Conservation (phyloP, 2,888 invertebrate genomes). For the Lithophane ornitopus region DNA sequence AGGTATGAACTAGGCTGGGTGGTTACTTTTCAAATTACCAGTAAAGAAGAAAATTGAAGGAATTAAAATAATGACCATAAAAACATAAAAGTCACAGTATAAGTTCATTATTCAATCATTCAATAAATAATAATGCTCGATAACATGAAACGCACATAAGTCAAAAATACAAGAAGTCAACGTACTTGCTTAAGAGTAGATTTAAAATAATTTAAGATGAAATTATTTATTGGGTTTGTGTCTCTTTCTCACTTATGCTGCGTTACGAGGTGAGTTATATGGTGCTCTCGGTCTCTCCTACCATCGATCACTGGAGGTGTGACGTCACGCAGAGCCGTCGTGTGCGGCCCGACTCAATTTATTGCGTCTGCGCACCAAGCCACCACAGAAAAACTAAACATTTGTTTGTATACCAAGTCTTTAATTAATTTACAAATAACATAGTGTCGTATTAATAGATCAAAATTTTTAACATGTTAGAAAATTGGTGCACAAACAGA, state of each 20-base stretch:
- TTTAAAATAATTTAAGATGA: conserved; percentile 88
- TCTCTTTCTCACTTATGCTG: conserved; percentile 77
- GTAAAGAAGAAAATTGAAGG: neutral
- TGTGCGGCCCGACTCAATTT: conserved; percentile 89
- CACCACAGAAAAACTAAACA: conserved; percentile 80
- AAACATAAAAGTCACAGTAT: conserved; percentile 67
- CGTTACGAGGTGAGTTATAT: conserved; percentile 69
- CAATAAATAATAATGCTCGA: conserved; percentile 76
- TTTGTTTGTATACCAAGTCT: conserved; percentile 69
- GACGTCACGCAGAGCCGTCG: conserved; percentile 90
- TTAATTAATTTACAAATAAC: conserved; percentile 70
- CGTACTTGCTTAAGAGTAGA: conserved; percentile 87
- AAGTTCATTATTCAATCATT: conserved; percentile 77
- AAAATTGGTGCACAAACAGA: conserved; percentile 13
- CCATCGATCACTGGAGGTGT: conserved; percentile 90
- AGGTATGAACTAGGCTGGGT: neutral
- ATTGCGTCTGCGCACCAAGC: conserved; percentile 88
- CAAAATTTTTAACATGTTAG: neutral
- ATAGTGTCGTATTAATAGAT: conserved; percentile 34
- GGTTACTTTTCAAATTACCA: neutral
- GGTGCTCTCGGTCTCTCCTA: conserved; percentile 81
- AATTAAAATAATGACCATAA: conserved; percentile 50
- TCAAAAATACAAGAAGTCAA: conserved; percentile 89
- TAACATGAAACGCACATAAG: conserved; percentile 81
- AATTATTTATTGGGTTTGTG: conserved; percentile 84